Evolutionary conservation across 2,888 invertebrate genomes (phyloP), one percentile per base, ranked within the genome.

Genomic region (Drosophila mimica): DNA sequence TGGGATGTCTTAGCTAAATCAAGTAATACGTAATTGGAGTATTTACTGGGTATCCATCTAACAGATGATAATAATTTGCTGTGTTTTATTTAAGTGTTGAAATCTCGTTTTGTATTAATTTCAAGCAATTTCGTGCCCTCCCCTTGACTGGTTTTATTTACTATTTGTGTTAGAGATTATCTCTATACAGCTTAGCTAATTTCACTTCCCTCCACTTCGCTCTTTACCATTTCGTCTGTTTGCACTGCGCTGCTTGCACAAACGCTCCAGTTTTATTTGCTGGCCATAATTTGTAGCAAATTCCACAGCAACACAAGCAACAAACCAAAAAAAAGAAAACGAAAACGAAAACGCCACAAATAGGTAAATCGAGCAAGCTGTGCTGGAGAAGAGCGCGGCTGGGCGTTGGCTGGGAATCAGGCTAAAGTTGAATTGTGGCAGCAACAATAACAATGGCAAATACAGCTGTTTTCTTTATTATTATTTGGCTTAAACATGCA

Each of bases 401-500:
- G 49, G 9, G 17, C 48, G 5, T 28, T 30, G 28, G 34, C 17
- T 31, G 36, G 51, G n/a, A 56, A 59, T 71, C 43, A 25, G 51
- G 69, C 43, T 48, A 74, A 74, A 59, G 60, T 59, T 61, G 59
- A 62, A 62, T 58, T 28, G 51, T 64, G 69, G 38, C 56, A 72
- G 54, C 48, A 69, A 70, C 73, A 73, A 64, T 46, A 60, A 57
- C 63, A 77, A 67, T 48, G 17, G 64, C 38, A 64, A 69, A 71
- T 57, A 54, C 74, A 76, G 56, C 63, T 68, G 61, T 71, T 85
- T 86, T 77, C 76, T 75, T 79, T 81, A 73, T 67, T 87, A 75
- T 83, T 79, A 86, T 85, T 85, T 85, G 77, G 76, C 78, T 73
- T 76, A 57, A 85, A 76, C 88, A 86, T 86, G 86, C 88, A 85